Evolutionary conservation across 1,140 invertebrate genomes (phyloP).

Genomic region (Drosophila sechellia): DNA sequence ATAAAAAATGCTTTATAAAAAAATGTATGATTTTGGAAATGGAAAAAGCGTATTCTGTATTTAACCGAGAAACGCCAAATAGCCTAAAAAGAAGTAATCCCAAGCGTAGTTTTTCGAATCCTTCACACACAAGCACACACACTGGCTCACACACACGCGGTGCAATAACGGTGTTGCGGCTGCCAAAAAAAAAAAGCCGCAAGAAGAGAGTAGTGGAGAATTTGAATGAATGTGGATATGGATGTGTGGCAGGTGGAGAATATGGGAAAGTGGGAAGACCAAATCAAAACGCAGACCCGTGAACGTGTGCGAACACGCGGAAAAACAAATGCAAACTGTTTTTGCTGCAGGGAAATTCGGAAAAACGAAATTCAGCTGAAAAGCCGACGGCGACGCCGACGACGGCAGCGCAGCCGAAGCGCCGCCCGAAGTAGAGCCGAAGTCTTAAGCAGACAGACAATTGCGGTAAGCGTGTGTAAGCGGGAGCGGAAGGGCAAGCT

Average conservation of each 20-base stretch:
- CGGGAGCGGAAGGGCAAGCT: constrained; percentile 51
- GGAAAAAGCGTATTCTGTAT: no score
- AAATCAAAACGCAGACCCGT: constrained; percentile 63
- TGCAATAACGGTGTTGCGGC: constrained; percentile 18
- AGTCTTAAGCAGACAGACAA: constrained; percentile 15
- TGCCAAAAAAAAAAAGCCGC: constrained; percentile 30
- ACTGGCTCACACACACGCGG: constrained; percentile 23
- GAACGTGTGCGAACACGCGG: constrained; percentile 84
- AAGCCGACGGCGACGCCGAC: constrained; percentile 27
- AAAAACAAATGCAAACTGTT: constrained; percentile 85
- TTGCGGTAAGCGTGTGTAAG: constrained; percentile 33
- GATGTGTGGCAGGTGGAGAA: constrained; percentile 31
- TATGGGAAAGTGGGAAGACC: constrained; percentile 24
- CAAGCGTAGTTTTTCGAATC: constrained; percentile 14
- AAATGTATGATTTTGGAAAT: no score
- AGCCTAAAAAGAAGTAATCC: constrained; percentile 13
- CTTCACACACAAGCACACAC: constrained; percentile 20
- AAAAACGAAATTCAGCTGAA: constrained; percentile 30
- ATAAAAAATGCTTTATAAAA: no score
- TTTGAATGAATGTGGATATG: constrained; percentile 14
- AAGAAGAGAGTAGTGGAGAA: constrained; percentile 32
- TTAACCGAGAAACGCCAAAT: neutral
- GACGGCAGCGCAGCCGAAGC: constrained; percentile 26
- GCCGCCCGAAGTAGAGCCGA: constrained; percentile 6
- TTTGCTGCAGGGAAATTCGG: constrained; percentile 69